Conservation (phyloP, 2,797 vertebrate species). For the Denticeps clupeoides region DNA sequence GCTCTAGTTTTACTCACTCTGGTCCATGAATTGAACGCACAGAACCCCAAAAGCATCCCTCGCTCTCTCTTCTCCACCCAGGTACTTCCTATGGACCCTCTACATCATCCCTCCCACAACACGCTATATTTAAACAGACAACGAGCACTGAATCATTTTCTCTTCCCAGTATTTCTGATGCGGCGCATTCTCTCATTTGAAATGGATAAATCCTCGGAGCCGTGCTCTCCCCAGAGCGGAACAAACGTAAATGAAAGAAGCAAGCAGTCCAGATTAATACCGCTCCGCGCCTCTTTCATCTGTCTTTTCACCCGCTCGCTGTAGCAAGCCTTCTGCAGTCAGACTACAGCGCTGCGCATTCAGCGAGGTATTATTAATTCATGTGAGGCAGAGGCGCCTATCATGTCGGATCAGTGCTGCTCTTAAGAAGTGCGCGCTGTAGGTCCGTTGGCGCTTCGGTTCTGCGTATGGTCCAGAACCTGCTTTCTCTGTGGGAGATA, state of each 20-base stretch:
- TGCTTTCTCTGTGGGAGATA: no score
- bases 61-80: no score
- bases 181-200: conserved; percentile 70
- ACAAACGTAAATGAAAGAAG: conserved; percentile 66
- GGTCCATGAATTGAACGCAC: no score
- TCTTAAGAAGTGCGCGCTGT: conserved; percentile 44
- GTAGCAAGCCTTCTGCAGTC: conserved; percentile 30
- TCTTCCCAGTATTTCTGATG: conserved; percentile 62
- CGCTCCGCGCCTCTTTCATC: conserved; percentile 47
- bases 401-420: conserved; percentile 49
- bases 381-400: conserved; percentile 49
- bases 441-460: conserved; percentile 18
- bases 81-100: no score
- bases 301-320: conserved; percentile 47
- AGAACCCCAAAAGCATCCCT: no score
- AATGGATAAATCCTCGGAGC: conserved; percentile 64
- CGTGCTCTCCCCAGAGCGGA: conserved; percentile 57
- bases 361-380: conserved; percentile 53
- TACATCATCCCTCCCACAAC: no score
- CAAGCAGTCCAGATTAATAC: conserved; percentile 61
- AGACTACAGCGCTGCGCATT: conserved; percentile 40
- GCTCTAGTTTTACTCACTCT: no score
- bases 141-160: conserved; percentile 46
- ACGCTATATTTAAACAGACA: conserved; percentile 49
- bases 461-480: background rate